Base-by-base conservation (phyloP, 1,140 invertebrate genomes). In the Bombus breviceps region DNA sequence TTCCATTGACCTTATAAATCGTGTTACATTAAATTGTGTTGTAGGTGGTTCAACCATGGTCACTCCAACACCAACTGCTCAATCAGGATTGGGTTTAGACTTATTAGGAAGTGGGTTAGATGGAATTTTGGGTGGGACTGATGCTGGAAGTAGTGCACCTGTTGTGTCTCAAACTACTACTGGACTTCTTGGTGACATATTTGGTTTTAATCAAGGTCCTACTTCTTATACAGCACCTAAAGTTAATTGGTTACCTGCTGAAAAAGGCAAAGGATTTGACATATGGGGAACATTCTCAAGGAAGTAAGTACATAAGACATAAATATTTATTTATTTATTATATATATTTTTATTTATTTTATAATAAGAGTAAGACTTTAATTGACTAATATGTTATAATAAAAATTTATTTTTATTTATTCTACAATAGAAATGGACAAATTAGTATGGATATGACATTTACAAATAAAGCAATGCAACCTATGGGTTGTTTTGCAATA, bases 391-490 rank as follows among this genome's bases (percentile, higher is more conserved):
- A 47, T 47, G 3, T 47, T 32, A 22, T 69, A 78, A 32, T 64
- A 47, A 79, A 43, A 47, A 34, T 47, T 47, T 47, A 47, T 28
- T 9, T 28, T 53, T 41, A 34, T 41, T 78, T 53, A 53, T 82
- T 71, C 90, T 89, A 83, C 91, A 86, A 82, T 87, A 97, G 98
- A 91, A 97, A 97, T 93, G 98, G 98, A 10, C 97, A 98, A 94
- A 97, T 99, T 62, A 97, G 96, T 81, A 99, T 99, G 98, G 99
- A 99, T 92, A 97, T 99, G 96, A 99, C 98, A 1, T 97, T 99
- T 91, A 98, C 97, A 64, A 99, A 99, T 95, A 99, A 99, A 95
- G 99, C 99, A 4, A 99, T 99, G 98, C 99, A 99, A 92, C 97
- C 98, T 28, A 99, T 99, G 98, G 97, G 96, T 89, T 97, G 97